Evolutionary conservation across 2,113 vertebrate species (phyloP).

Genomic region (Ia io): DNA sequence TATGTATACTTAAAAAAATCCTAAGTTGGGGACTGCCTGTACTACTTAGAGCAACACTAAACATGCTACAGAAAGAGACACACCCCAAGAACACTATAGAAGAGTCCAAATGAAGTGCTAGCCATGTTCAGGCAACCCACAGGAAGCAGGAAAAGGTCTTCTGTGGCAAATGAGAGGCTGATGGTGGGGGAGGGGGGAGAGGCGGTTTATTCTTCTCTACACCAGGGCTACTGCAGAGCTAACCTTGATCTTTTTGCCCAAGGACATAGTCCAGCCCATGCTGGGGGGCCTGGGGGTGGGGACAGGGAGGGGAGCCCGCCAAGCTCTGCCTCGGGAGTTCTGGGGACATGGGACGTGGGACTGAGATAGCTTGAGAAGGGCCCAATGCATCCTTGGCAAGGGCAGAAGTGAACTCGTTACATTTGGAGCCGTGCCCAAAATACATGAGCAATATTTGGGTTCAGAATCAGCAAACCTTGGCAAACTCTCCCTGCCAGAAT

Average conservation of each 20-base stretch:
- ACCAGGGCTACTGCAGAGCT: background rate
- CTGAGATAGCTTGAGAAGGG: constrained; percentile 48
- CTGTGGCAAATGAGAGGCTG: background rate
- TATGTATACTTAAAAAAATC: background rate
- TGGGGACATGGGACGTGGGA: constrained; percentile 51
- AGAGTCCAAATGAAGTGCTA: background rate
- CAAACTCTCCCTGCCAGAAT: constrained; percentile 37
- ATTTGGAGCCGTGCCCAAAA: constrained; percentile 50
- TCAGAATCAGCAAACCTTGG: constrained; percentile 59
- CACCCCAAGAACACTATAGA: background rate
- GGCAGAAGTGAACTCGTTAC: constrained; percentile 13
- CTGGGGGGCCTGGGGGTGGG: background rate
- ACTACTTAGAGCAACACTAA: constrained; percentile 26
- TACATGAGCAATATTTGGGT: constrained; percentile 48
- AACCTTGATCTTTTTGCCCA: background rate
- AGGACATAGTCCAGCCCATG: background rate
- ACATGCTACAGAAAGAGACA: background rate
- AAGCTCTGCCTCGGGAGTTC: background rate
- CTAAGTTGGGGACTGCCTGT: background rate
- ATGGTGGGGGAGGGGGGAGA: background rate
- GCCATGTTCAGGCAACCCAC: background rate
- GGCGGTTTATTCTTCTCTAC: background rate
- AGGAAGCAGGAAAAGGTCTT: background rate
- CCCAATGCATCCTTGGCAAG: constrained; percentile 45
- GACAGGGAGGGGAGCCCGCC: background rate